Base-by-base conservation (phyloP, 1,140 invertebrate species). In the Panonychus citri region DNA sequence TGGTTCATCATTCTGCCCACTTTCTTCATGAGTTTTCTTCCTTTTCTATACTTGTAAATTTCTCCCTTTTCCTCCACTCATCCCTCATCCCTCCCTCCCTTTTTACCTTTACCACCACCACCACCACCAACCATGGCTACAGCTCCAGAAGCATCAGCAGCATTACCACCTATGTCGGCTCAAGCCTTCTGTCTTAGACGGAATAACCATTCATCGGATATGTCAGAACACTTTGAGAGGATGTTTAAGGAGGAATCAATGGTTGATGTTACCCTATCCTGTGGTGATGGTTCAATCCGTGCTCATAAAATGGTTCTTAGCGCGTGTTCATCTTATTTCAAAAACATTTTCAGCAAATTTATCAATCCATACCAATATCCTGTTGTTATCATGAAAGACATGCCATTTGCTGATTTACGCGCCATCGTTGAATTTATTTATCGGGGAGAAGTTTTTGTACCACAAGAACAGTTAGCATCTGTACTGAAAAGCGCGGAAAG, bases 341-440 rank as follows among this genome's bases (percentile, higher is more conserved):
- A 68, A 4, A 68, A 69, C 12, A 69, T 72, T 66, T 72, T 73
- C 63, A 64, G n/a, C 67, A 71, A 53, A 56, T 30, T 56, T 4
- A 78, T 80, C 57, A 84, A 83, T 63, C 83, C 84, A 56, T 80
- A 81, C 64, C 78, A 87, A 70, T 83, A 88, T 73, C 84, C 84
- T 52, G 85, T 89, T 65, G 80, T 90, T 62, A 85, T 88, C 70
- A 73, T 89, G 62, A 85, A 86, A 74, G 84, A 88, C 76, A 82
- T 90, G 13, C 85, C 83, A 69, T 90, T 84, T 72, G 79, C 82
- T 70, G 83, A 88, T 73, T 69, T 90, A 60, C 80, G 85, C 71
- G 83, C 83, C 57, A 85, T 90, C 79, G 81, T 89, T 76, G 83
- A 87, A 67, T 89, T 89, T 64, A 90, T 90, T 83, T 91, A 90